Evolutionary conservation across 2,113 vertebrate genomes (phyloP), one percentile per base, ranked within the genome.

Genomic region (Elgaria multicarinata): DNA sequence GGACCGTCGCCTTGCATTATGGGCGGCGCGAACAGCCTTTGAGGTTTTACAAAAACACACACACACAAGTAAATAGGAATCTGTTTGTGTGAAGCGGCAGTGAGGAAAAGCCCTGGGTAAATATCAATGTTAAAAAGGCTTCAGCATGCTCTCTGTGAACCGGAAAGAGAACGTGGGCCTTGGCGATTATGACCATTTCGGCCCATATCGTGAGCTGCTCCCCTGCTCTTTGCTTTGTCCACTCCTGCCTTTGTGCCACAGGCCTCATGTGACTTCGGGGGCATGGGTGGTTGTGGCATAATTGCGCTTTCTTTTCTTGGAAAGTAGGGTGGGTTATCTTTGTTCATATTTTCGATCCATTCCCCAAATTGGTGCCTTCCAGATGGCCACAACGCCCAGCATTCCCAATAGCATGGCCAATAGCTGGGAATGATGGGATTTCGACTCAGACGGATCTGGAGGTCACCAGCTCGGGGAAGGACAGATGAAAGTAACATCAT

Each of bases 1-100:
- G 93, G 95, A 91, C 87, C 85, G 14, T 84, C 67, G 90, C 92
- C 75, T 91, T 76, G 84, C 66, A n/a, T 93, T 92, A 88, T 85
- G 88, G 91, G 88, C 94, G 93, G 88, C 87, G 87, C 93, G 95
- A 97, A 97, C 91, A 92, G 90, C 90, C 95, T 93, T 86, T 87
- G 94, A 94, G 90, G 81, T 89, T 95, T 95, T 93, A 93, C 90
- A 92, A 72, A 92, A 89, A 95, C n/a, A n/a, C n/a, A n/a, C n/a
- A 20, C 16, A 22, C 58, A 62, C 16, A 62, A 22, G 58, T 62
- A 62, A 92, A 92, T 93, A 96, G 95, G 92, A 94, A 95, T 92
- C 91, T 87, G 83, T 90, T 93, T 90, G 83, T 50, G 79, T 81
- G 87, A 89, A 92, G 62, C 14, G 46, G 8, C 46, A 66, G 10